Conservation (phyloP, 2,797 vertebrate species). For the Helarctos malayanus region DNA sequence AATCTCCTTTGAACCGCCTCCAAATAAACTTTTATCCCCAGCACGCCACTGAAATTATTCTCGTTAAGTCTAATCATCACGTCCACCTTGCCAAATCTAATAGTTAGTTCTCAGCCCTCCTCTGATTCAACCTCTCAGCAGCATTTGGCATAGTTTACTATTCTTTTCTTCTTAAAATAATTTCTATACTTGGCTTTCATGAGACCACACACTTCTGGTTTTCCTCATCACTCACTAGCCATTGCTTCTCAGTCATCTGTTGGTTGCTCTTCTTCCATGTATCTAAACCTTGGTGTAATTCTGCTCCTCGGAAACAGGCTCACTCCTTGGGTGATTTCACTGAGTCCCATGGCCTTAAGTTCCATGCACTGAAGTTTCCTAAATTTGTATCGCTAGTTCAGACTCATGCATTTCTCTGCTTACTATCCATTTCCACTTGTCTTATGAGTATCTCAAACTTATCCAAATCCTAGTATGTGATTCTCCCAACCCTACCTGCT, state of each 20-base stretch:
- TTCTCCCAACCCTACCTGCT: background rate
- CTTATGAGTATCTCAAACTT: background rate
- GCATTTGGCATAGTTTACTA: background rate
- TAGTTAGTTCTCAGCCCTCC: background rate
- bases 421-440: background rate
- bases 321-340: background rate
- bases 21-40: background rate
- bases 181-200: background rate
- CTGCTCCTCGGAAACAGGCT: background rate
- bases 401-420: background rate
- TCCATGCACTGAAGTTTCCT: background rate
- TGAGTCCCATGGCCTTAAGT: background rate
- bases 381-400: background rate
- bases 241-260: background rate
- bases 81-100: background rate
- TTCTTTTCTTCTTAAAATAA: background rate
- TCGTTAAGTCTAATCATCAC: background rate
- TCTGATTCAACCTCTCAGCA: background rate
- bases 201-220: background rate
- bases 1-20: conserved; percentile 25
- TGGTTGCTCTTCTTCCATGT: background rate
- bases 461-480: background rate
- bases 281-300: background rate
- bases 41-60: background rate
- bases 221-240: background rate